These are phyloP conservation scores for Enteromius afrohamiltoni DNA, from an alignment of 2,797 vertebrate species.

Conservation along the genomic window DNA sequence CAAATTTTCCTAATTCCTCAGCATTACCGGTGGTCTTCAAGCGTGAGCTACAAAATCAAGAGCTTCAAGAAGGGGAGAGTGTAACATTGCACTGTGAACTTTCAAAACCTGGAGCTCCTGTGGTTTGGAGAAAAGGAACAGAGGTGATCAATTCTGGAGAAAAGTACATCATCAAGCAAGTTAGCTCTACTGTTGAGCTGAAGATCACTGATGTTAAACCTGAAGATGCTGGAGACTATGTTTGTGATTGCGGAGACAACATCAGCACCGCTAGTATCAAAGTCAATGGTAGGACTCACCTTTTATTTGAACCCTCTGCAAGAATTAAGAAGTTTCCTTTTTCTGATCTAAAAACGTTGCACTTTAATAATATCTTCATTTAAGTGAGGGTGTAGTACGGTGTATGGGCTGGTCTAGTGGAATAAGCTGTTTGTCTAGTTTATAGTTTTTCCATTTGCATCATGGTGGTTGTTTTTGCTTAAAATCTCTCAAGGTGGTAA, in stretches of 20 bases:
- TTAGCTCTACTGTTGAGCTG: constrained; percentile 73
- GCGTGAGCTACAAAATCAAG: constrained; percentile 69
- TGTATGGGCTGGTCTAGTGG: background rate
- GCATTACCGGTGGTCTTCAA: constrained; percentile 79
- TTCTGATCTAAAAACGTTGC: background rate
- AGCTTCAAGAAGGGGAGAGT: constrained; percentile 67
- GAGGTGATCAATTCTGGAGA: constrained; percentile 69
- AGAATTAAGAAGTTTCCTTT: background rate
- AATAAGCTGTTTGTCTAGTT: background rate
- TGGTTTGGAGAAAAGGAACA: constrained; percentile 79
- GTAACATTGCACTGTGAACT: constrained; percentile 69
- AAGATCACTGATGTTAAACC: constrained; percentile 76
- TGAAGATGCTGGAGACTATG: constrained; percentile 80
- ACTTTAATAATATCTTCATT: background rate
- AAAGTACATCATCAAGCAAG: constrained; percentile 78
- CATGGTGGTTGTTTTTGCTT: background rate
- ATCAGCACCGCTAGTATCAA: constrained; percentile 69
- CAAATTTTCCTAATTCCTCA: background rate
- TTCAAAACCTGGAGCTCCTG: constrained; percentile 61
- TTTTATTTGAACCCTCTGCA: background rate
- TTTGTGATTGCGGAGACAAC: constrained; percentile 75
- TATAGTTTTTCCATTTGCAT: background rate
- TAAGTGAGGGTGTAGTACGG: background rate
- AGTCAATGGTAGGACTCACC: constrained; percentile 73
- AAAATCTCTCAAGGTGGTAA: background rate